phyloP scores from a whole-genome alignment of 1,140 invertebrate genomes.

The Saccostrea glomerata region DNA sequence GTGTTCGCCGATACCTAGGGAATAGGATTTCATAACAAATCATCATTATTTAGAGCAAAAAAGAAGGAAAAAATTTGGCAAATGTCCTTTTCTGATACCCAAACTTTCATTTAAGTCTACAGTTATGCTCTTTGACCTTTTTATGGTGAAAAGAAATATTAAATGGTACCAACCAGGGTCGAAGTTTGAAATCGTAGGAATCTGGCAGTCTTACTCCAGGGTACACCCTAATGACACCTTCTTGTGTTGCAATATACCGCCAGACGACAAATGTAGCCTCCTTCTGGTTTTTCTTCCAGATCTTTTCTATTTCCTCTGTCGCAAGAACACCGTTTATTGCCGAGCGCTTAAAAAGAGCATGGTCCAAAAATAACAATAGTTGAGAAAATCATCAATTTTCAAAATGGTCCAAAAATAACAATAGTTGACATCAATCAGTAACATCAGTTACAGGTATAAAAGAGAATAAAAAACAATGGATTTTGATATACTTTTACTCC shows the following conservation, averaged over 20 bases:
- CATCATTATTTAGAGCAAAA: too few species aligned
- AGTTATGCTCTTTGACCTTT: too few species aligned
- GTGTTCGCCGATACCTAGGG: not conserved
- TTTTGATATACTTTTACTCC: not conserved
- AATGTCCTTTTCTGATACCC: too few species aligned
- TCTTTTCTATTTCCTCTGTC: not conserved
- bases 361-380: too few species aligned
- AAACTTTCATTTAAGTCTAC: too few species aligned
- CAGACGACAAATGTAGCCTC: not conserved
- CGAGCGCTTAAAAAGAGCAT: not conserved
- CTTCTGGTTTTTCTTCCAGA: not conserved
- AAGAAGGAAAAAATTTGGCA: too few species aligned
- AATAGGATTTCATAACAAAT: too few species aligned
- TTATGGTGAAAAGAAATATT: too few species aligned
- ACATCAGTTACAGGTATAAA: not conserved
- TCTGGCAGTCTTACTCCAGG: not conserved
- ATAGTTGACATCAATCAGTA: too few species aligned
- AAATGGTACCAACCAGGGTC: not conserved
- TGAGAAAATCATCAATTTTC: too few species aligned
- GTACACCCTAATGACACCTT: not conserved
- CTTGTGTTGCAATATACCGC: not conserved
- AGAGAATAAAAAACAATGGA: not conserved
- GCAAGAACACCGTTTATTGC: not conserved
- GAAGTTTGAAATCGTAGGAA: not conserved
- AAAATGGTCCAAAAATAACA: too few species aligned